Percentiles rank a stretch among this genome's conserved stretches.
phyloP scores from a whole-genome alignment of 2,113 vertebrate genomes.

The Phaethornis superciliosus region DNA sequence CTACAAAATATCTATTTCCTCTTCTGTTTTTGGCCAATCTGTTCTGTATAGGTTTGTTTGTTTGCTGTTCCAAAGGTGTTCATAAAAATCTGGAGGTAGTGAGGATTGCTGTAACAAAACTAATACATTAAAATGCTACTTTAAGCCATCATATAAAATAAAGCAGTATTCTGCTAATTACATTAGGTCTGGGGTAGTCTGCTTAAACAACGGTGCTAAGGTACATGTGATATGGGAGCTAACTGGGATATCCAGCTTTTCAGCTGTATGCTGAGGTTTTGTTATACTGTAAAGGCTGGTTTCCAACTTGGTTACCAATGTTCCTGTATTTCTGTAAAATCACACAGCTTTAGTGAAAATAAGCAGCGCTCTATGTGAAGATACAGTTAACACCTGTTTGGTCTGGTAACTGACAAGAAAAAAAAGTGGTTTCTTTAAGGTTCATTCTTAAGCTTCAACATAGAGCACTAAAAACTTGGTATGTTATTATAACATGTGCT shows the following conservation, averaged over 20 bases:
- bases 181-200: not conserved
- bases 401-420: not conserved
- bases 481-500: not conserved
- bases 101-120: not conserved
- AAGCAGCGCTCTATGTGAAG: not conserved
- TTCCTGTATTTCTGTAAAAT: not conserved
- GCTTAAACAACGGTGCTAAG: not conserved
- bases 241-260: not conserved
- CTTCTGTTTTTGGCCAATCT: not conserved
- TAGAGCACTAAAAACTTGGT: not conserved
- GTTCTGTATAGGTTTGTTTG: not conserved
- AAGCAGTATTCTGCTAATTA: not conserved
- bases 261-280: not conserved
- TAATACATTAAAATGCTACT: not conserved
- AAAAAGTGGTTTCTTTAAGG: not conserved
- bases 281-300: not conserved
- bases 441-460: accelerated
- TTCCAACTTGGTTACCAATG: not conserved
- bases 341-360: not conserved
- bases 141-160: not conserved
- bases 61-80: not conserved
- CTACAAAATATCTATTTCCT: not conserved
- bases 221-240: not conserved
- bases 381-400: not conserved
- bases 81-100: not conserved